phyloP scores from a whole-genome alignment of 2,113 vertebrate species.

The Ctenomys sociabilis region DNA sequence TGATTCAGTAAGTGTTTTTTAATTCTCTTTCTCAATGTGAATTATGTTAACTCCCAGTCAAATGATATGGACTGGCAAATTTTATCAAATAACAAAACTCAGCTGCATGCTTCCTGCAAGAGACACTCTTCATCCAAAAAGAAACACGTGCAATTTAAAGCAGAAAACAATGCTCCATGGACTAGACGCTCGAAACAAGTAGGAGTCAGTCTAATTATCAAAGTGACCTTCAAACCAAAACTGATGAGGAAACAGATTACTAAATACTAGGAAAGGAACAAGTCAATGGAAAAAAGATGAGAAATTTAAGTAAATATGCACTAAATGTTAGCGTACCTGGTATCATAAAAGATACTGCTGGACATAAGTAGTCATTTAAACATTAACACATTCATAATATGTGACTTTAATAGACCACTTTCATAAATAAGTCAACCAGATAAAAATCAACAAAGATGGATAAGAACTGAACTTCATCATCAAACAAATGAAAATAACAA shows the following conservation, averaged over 20 bases:
- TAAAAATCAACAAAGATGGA: background rate
- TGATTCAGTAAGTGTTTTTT: background rate
- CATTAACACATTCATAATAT: background rate
- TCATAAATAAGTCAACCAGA: background rate
- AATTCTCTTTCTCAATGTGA: background rate
- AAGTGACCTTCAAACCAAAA: background rate
- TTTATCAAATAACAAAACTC: background rate
- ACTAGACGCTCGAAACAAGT: background rate
- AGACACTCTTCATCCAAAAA: background rate
- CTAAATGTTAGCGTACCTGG: background rate
- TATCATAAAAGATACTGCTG: background rate
- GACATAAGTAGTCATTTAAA: background rate
- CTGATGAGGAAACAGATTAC: background rate
- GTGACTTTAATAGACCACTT: background rate
- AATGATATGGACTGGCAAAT: background rate
- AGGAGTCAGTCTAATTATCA: background rate
- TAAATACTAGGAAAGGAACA: background rate
- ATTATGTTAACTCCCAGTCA: background rate
- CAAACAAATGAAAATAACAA: background rate
- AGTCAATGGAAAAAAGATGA: background rate
- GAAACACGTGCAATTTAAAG: background rate
- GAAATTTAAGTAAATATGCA: background rate
- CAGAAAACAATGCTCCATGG: background rate
- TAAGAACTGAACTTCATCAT: background rate
- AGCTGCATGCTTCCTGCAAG: background rate